Percentiles rank a stretch among this genome's conserved stretches.
Conservation (phyloP, 2,113 vertebrate species). For the Salvelinus sp. region DNA sequence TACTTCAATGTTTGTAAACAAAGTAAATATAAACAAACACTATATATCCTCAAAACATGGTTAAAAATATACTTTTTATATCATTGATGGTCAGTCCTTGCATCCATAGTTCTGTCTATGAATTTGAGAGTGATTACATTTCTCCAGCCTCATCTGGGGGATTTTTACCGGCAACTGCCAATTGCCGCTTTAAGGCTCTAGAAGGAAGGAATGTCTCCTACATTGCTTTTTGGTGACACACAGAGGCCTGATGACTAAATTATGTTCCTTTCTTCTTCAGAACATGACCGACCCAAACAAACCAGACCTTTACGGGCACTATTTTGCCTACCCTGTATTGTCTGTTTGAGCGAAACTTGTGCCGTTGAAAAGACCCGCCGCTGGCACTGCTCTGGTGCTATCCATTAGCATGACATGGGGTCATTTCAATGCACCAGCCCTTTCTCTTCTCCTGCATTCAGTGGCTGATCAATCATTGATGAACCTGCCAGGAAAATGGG, state of each 20-base stretch:
- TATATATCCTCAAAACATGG: too few species aligned
- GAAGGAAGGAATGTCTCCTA: too few species aligned
- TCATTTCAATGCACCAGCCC: constrained; percentile 54
- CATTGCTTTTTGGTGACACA: not conserved
- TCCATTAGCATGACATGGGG: constrained; percentile 31
- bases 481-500: constrained; percentile 66
- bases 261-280: not conserved
- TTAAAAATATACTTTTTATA: too few species aligned
- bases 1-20: too few species aligned
- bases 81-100: too few species aligned
- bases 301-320: not conserved
- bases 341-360: not conserved
- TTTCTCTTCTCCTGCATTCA: constrained; percentile 47
- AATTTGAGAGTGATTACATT: too few species aligned
- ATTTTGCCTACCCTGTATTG: not conserved
- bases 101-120: too few species aligned
- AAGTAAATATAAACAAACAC: too few species aligned
- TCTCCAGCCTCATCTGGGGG: too few species aligned
- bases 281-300: not conserved
- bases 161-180: too few species aligned
- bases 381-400: not conserved
- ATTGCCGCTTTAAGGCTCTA: too few species aligned
- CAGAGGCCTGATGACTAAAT: not conserved
- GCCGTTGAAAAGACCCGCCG: too few species aligned
- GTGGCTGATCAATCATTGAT: constrained; percentile 80